phyloP scores from a whole-genome alignment of 2,888 invertebrate species.

The Ichneumon xanthorius region DNA sequence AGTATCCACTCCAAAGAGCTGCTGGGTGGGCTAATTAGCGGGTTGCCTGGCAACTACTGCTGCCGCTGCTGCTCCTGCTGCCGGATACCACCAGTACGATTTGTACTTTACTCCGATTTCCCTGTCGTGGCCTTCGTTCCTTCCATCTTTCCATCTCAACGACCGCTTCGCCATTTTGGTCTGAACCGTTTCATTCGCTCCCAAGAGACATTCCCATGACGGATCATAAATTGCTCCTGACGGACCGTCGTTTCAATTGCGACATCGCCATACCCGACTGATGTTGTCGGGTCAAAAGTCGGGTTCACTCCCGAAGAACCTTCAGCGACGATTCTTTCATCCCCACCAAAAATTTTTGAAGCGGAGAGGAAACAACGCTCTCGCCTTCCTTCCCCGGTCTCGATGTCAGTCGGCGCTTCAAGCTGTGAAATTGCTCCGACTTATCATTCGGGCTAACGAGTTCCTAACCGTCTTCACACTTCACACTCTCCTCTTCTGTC shows the following conservation, averaged over 20 bases:
- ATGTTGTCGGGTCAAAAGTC: neutral
- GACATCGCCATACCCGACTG: neutral
- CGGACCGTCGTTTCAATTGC: neutral
- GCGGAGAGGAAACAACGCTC: slow-evolving; percentile 19
- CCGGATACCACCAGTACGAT: slow-evolving; percentile 59
- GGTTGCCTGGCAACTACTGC: slow-evolving; percentile 83
- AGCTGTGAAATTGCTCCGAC: slow-evolving; percentile 82
- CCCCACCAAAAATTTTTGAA: neutral
- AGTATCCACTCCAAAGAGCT: slow-evolving; percentile 84
- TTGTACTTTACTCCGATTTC: slow-evolving; percentile 67
- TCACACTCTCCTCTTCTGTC: slow-evolving; percentile 75
- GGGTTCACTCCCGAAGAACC: neutral
- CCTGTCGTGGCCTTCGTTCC: slow-evolving; percentile 52
- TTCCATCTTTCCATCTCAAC: slow-evolving; percentile 40
- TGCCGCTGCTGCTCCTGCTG: slow-evolving; percentile 35
- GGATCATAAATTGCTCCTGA: neutral
- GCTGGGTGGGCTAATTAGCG: slow-evolving; percentile 85
- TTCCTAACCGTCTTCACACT: slow-evolving; percentile 81
- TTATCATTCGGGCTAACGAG: slow-evolving; percentile 84
- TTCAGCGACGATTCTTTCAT: slow-evolving; percentile 10
- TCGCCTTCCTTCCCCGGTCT: slow-evolving; percentile 44
- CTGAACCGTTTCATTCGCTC: neutral
- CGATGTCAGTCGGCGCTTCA: slow-evolving; percentile 76
- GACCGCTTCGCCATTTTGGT: slow-evolving; percentile 45
- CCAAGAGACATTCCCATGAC: neutral